Evolutionary conservation across 2,888 invertebrate species (phyloP).

Genomic region (Dryococelus australis): DNA sequence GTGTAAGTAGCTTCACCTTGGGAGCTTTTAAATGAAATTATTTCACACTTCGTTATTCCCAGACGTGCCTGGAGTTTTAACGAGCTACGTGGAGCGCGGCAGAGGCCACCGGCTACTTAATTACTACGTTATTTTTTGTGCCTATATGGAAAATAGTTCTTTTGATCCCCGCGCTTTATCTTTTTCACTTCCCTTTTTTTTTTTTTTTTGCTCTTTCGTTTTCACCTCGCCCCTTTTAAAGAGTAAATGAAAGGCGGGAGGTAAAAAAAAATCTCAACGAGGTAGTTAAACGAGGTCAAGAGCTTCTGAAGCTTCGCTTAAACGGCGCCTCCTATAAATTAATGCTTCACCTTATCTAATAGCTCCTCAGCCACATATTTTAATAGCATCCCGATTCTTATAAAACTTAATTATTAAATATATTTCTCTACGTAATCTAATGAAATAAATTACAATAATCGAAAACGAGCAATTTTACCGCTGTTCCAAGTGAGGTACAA

Average conservation of each 20-base stretch:
- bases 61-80: conserved; percentile 4
- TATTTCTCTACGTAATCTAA: no score
- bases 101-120: neutral
- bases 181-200: neutral
- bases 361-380: neutral
- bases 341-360: neutral
- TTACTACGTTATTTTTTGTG: neutral
- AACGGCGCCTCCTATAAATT: neutral
- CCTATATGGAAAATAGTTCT: conserved; percentile 16
- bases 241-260: conserved; percentile 1
- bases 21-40: conserved; percentile 5
- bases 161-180: neutral
- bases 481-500: no score
- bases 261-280: neutral
- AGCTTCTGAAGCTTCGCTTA: neutral
- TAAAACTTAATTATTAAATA: neutral
- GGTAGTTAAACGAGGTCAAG: conserved; percentile 16
- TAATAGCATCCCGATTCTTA: neutral
- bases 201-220: neutral
- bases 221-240: conserved; percentile 9
- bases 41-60: conserved; percentile 1
- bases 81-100: neutral
- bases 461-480: no score
- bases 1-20: neutral
- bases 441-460: no score